phyloP scores from a whole-genome alignment of 2,113 vertebrate species.

The Lasiurus cinereus region DNA sequence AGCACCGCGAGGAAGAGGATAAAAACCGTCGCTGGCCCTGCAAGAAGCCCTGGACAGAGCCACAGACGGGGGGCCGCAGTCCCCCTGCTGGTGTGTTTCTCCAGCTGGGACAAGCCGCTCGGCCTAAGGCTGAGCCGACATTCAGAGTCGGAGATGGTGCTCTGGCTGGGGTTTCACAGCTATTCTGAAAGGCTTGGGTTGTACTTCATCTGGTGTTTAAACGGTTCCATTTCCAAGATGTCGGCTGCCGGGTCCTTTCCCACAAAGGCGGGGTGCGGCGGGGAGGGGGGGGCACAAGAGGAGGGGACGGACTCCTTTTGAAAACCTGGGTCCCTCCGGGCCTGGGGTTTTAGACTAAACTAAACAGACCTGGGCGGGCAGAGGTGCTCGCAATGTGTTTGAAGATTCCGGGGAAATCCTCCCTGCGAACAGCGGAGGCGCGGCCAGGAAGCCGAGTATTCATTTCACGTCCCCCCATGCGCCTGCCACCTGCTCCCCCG shows the following conservation, averaged over 20 bases:
- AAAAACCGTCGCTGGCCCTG: background rate
- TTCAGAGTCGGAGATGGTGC: background rate
- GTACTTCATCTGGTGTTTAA: constrained; percentile 28
- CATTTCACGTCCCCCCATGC: constrained; percentile 95
- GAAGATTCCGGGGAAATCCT: constrained; percentile 87
- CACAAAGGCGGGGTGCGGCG: background rate
- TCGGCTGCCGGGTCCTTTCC: constrained; percentile 63
- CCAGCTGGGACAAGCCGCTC: background rate
- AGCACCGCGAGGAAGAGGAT: background rate
- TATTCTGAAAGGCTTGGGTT: background rate
- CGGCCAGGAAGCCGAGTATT: constrained; percentile 95
- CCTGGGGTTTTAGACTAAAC: constrained; percentile 81
- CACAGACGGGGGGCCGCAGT: fast-evolving
- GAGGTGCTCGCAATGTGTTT: constrained; percentile 78
- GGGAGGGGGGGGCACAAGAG: too few species aligned
- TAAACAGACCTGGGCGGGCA: constrained; percentile 65
- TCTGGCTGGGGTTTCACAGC: background rate
- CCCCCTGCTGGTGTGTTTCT: background rate
- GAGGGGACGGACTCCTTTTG: constrained; percentile 7
- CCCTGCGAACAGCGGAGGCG: constrained; percentile 87
- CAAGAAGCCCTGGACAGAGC: background rate
- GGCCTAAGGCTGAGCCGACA: background rate
- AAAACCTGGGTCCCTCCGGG: constrained; percentile 73
- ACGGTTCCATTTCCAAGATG: constrained; percentile 68
- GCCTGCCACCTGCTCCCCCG: constrained; percentile 97